Conservation (phyloP, 2,113 vertebrate genomes). For the Misgurnus mizolepis region DNA sequence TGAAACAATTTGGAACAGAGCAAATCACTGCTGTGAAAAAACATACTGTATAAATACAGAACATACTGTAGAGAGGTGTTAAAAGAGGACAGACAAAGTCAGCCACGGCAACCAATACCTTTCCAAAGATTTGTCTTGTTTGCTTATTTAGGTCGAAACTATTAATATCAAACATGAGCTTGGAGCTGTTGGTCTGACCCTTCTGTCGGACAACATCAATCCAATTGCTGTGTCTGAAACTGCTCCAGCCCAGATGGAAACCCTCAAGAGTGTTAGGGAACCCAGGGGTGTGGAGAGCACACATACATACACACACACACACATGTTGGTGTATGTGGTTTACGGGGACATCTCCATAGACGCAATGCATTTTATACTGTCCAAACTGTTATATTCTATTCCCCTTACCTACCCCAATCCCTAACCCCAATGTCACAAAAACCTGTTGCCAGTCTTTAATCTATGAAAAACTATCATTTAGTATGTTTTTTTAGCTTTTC, state of each 20-base stretch:
- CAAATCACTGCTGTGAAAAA: background rate
- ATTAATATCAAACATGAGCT: slow-evolving; percentile 49
- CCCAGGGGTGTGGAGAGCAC: background rate
- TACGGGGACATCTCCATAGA: no score
- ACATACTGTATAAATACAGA: background rate
- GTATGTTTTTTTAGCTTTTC: no score
- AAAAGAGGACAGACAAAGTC: background rate
- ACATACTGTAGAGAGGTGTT: background rate
- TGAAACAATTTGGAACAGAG: background rate
- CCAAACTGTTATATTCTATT: no score
- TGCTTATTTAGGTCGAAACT: slow-evolving; percentile 31
- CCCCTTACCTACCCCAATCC: no score
- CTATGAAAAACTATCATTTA: no score
- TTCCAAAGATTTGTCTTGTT: slow-evolving; percentile 19
- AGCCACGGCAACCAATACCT: background rate
- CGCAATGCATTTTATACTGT: no score
- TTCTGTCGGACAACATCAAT: slow-evolving; percentile 58
- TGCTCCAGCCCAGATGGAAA: slow-evolving; percentile 37
- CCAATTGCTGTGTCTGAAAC: slow-evolving; percentile 57
- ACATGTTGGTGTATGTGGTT: no score
- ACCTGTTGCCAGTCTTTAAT: no score
- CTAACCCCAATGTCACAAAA: no score
- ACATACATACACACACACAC: no score
- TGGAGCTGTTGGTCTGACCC: slow-evolving; percentile 48
- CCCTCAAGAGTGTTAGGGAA: slow-evolving; percentile 26